A percentile compares a stretch with the other conserved stretches of the same genome.
Conservation (phyloP, 2,113 vertebrate genomes). For the Cromileptes altivelis region DNA sequence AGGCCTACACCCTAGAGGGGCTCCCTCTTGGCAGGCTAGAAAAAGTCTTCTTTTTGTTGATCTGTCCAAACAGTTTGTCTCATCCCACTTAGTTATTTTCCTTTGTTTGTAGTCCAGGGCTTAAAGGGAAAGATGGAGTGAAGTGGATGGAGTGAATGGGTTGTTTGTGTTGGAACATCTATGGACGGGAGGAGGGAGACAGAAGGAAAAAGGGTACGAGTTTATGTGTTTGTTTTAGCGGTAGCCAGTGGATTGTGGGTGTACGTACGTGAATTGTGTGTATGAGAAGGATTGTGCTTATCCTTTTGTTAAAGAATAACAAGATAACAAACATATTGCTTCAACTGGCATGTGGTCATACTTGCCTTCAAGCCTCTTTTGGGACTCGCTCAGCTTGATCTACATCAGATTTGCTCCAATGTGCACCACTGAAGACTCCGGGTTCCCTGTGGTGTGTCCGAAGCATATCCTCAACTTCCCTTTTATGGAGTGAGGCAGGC, state of each 20-base stretch:
- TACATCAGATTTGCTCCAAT: not conserved
- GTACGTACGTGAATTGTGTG: not conserved
- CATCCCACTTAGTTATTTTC: not conserved
- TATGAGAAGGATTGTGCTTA: conserved; percentile 26
- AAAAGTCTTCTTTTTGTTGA: conserved; percentile 14
- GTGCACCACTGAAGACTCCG: not conserved
- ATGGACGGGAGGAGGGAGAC: not conserved
- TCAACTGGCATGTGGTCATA: conserved; percentile 18
- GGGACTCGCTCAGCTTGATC: conserved; percentile 1
- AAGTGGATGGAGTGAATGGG: conserved; percentile 15
- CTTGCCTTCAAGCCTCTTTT: conserved; percentile 7
- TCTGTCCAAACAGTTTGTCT: conserved; percentile 33
- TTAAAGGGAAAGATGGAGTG: conserved; percentile 26
- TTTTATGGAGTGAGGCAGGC: not conserved
- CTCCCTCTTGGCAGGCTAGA: not conserved
- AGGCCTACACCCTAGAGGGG: too few relatives aligned
- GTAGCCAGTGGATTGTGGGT: conserved; percentile 14
- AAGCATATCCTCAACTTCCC: not conserved
- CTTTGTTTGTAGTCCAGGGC: conserved; percentile 30
- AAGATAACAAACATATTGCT: conserved; percentile 21
- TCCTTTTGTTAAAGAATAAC: conserved; percentile 26
- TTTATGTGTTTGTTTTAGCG: conserved; percentile 12
- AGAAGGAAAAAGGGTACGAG: not conserved
- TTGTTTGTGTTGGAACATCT: conserved; percentile 24
- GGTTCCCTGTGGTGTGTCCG: not conserved